These are phyloP conservation scores for Apostichopus parvimensis DNA, from an alignment of 35 echinoderm and acorn worm species.

Conservation along the genomic window DNA sequence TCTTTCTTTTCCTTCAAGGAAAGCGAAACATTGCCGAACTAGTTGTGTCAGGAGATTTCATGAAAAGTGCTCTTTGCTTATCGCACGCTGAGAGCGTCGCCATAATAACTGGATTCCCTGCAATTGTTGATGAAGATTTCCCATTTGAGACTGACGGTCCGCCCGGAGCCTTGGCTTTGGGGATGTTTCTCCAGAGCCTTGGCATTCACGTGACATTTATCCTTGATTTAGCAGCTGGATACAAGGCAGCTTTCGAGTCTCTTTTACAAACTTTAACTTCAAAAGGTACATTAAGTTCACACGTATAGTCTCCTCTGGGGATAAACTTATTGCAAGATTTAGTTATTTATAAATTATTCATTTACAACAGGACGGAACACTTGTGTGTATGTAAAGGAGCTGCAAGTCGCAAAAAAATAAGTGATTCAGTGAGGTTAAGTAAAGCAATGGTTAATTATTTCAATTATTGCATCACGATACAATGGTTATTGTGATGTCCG, in stretches of 20 bases:
- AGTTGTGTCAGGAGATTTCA: slow-evolving; percentile 67
- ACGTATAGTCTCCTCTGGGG: too few relatives aligned
- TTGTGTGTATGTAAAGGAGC: too few relatives aligned
- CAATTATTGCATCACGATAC: too few relatives aligned
- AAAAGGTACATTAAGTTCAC: slow-evolving; percentile 53
- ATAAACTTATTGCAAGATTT: too few relatives aligned
- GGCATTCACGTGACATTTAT: slow-evolving; percentile 71
- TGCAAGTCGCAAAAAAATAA: too few relatives aligned
- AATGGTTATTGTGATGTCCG: too few relatives aligned
- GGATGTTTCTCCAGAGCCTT: slow-evolving; percentile 72
- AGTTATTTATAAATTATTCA: too few relatives aligned
- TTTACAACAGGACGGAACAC: too few relatives aligned
- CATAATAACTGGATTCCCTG: slow-evolving; percentile 81
- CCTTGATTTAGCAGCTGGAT: slow-evolving; percentile 50
- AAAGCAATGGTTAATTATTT: too few relatives aligned
- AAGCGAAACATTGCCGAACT: slow-evolving; percentile 67
- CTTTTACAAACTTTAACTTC: slow-evolving; percentile 48
- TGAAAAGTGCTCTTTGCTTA: slow-evolving; percentile 82
- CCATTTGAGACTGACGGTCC: slow-evolving; percentile 81
- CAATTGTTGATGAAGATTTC: slow-evolving; percentile 36
- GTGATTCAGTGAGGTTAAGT: too few relatives aligned
- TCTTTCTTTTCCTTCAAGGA: slow-evolving; percentile 33
- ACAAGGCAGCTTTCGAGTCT: slow-evolving; percentile 53
- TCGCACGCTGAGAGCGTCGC: slow-evolving; percentile 83
- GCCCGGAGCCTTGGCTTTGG: slow-evolving; percentile 75